Conservation (phyloP, 2,888 invertebrate genomes). For the Acrobasis suavella region DNA sequence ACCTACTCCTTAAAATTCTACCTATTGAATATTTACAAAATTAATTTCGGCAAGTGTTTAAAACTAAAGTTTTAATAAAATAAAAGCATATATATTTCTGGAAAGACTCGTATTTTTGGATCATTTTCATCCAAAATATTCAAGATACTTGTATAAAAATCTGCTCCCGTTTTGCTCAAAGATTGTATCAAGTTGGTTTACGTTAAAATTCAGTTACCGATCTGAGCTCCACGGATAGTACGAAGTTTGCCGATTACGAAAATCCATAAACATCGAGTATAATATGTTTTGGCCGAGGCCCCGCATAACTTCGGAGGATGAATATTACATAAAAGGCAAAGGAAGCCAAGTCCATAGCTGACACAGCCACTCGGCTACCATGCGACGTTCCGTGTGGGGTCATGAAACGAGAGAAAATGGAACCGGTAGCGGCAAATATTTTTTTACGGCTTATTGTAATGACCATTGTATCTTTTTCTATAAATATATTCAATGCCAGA, state of each 20-base stretch:
- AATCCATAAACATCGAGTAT: constrained; percentile 58
- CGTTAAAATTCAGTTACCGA: constrained; percentile 9
- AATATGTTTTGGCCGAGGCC: constrained; percentile 62
- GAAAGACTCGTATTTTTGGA: no score
- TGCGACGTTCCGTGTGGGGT: constrained; percentile 40
- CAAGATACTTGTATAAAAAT: no score
- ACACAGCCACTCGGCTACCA: constrained; percentile 61
- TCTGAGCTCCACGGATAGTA: constrained; percentile 30
- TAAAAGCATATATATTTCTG: no score
- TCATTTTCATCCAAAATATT: no score
- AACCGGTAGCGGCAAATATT: not conserved
- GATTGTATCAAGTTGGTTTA: not conserved
- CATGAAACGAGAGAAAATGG: constrained; percentile 33
- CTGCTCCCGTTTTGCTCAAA: not conserved
- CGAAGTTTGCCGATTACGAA: constrained; percentile 43
- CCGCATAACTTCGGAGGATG: constrained; percentile 57
- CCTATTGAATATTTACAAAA: no score
- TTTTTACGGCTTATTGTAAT: no score
- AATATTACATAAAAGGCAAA: constrained; percentile 66
- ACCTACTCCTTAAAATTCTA: no score
- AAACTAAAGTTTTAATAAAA: no score
- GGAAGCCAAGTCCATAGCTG: constrained; percentile 64
- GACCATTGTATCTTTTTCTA: no score
- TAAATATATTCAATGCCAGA: no score
- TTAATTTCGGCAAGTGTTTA: no score